Base-by-base conservation (phyloP, 2,797 vertebrate genomes). In the Adrianichthys oophorus region DNA sequence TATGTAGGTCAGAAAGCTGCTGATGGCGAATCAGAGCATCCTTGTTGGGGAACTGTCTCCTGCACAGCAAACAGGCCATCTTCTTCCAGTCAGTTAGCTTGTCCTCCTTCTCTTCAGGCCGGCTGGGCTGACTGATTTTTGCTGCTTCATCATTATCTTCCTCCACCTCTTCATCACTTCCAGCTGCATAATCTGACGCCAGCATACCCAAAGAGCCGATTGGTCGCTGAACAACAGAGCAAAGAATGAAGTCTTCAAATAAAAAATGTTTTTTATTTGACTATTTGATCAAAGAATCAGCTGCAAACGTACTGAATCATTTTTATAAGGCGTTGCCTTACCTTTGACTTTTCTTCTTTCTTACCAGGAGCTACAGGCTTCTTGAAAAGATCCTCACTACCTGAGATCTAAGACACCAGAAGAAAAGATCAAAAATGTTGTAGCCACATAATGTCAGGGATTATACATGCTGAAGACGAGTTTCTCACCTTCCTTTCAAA, bases 61-160 rank as follows among this genome's bases (percentile, higher is more conserved):
- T 91, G 85, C 97, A 98, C 4, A 98, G 92, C 74, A 98, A 89
- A 67, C 97, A 98, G 56, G 97, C 97, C 92, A 98, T 93, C 83
- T 98, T 98, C 81, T 95, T 97, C 97, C 96, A 98, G 92, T 98
- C 97, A 0, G 97, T 98, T 77, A 98, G 90, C 81, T 94, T 95
- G 80, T 95, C 95, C 0, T 96, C 95, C 0, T 86, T 92, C 37
- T 86, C 92, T 37, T 94, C 93, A 8, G 85, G 24, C 59, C 90
- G 94, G 57, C 87, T 88, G 21, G 85, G 87, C 0, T 63, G 83
- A 54, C 72, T 72, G 53, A 87, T 87, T 59, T 84, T 88, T 45
- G 91, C 78, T 0, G 80, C 93, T 18, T 93, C 93, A 18, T 93
- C 92, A 61, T 93, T 93, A 37, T 95, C 93, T 32, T 96, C 94